Conservation (phyloP, 2,113 vertebrate genomes). For the Elgaria multicarinata region DNA sequence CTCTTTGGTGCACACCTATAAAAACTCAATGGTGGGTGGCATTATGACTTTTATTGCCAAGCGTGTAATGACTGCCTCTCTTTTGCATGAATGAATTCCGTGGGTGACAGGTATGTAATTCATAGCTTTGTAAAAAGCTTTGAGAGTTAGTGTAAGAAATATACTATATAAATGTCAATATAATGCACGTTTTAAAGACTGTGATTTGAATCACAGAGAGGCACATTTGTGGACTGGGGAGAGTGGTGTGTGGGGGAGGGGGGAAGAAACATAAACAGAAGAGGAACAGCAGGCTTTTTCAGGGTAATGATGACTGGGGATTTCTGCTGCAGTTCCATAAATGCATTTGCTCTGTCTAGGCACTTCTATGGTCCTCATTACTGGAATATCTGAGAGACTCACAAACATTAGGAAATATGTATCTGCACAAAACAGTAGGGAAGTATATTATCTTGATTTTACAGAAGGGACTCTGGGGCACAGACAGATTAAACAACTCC, state of each 20-base stretch:
- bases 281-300: conserved; percentile 71
- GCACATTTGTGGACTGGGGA: conserved; percentile 55
- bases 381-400: conserved; percentile 20
- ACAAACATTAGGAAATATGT: conserved; percentile 27
- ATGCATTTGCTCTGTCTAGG: conserved; percentile 25
- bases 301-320: conserved; percentile 70
- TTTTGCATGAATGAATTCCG: conserved; percentile 77
- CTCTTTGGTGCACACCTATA: conserved; percentile 67
- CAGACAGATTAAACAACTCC: not conserved
- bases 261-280: conserved; percentile 69
- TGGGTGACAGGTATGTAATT: conserved; percentile 79
- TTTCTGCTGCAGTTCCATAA: conserved; percentile 62
- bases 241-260: not conserved
- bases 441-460: not conserved
- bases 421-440: conserved; percentile 16
- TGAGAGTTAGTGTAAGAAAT: conserved; percentile 76
- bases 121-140: conserved; percentile 79
- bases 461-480: not conserved
- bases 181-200: conserved; percentile 70
- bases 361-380: conserved; percentile 24
- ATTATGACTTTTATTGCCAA: conserved; percentile 71
- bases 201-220: conserved; percentile 67
- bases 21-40: conserved; percentile 63
- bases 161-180: conserved; percentile 78
- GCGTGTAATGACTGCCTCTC: conserved; percentile 72